phyloP scores from a whole-genome alignment of 1,140 invertebrate species.

The Sycobia sp. region DNA sequence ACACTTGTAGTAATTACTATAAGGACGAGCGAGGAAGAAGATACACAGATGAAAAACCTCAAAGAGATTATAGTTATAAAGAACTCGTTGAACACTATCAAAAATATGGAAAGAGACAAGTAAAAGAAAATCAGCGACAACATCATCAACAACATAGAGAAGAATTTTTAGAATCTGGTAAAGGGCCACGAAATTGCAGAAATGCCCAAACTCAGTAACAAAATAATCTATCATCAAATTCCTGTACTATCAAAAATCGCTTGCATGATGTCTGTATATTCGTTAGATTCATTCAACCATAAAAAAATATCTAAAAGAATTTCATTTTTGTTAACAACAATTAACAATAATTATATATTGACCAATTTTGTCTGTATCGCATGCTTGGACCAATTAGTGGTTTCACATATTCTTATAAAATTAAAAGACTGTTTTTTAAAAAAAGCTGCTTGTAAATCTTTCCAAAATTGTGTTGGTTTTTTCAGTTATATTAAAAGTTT shows the following conservation, averaged over 20 bases:
- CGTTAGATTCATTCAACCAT: conserved; percentile 27
- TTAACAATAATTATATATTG: conserved; percentile 30
- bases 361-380: conserved; percentile 21
- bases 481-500: no score
- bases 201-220: conserved; percentile 38
- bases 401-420: conserved; percentile 14
- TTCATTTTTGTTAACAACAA: conserved; percentile 18
- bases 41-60: conserved; percentile 48
- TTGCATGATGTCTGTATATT: conserved; percentile 32
- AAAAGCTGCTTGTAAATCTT: no score
- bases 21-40: conserved; percentile 39
- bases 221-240: conserved; percentile 20
- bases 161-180: conserved; percentile 41
- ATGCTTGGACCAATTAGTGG: conserved; percentile 22
- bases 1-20: conserved; percentile 48
- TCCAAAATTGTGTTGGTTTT: conserved; percentile 1
- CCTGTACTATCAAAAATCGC: conserved; percentile 28
- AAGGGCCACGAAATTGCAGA: conserved; percentile 43
- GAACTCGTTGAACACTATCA: conserved; percentile 43
- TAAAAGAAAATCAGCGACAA: conserved; percentile 35
- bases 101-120: conserved; percentile 49
- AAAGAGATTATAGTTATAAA: conserved; percentile 49
- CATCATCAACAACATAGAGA: conserved; percentile 44
- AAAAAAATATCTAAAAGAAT: conserved; percentile 23
- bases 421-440: conserved; percentile 6